A percentile compares a stretch with the other conserved stretches of the same genome.
These are phyloP conservation scores for Bombus huntii DNA, from an alignment of 1,140 invertebrate genomes.

Conservation along the genomic window DNA sequence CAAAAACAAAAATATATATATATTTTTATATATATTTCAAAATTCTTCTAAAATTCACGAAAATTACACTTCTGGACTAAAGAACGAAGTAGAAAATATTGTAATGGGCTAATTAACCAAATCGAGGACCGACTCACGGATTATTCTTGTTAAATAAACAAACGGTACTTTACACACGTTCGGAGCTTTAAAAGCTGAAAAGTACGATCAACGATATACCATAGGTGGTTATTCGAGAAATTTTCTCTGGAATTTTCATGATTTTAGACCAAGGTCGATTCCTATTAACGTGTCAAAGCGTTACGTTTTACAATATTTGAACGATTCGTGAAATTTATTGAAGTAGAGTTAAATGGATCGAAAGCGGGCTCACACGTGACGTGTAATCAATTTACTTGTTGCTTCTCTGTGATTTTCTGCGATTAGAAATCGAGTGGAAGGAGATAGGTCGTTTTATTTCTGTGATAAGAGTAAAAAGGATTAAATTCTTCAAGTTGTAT, in stretches of 20 bases:
- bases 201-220: not conserved
- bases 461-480: no score
- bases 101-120: not conserved
- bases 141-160: not conserved
- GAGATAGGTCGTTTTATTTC: no score
- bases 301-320: conserved; percentile 10
- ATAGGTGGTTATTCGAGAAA: not conserved
- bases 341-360: not conserved
- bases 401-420: not conserved
- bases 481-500: no score
- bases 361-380: no score
- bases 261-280: not conserved
- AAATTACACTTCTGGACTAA: not conserved
- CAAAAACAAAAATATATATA: no score
- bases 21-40: not conserved
- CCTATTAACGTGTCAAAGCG: not conserved
- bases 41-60: not conserved
- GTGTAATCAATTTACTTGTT: conserved; percentile 36
- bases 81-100: not conserved
- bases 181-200: not conserved
- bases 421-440: not conserved
- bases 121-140: not conserved
- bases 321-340: not conserved
- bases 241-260: not conserved
- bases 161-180: not conserved